Evolutionary conservation across 1,140 invertebrate genomes (phyloP).

Genomic region (Mercenaria mercenaria): DNA sequence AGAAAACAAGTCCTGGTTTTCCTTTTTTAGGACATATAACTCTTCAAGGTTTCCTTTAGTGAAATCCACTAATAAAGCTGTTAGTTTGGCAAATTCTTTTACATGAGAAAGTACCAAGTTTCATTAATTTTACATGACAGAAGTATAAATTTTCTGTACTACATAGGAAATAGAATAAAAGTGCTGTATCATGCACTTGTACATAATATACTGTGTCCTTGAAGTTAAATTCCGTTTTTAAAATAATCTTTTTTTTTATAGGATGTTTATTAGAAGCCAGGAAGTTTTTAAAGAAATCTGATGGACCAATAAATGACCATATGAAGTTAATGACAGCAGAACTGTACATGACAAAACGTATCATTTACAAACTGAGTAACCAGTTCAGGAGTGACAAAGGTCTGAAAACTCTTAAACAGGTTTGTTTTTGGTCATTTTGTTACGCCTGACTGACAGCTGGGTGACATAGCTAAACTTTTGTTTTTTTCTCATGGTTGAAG

Average conservation of each 20-base stretch:
- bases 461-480: not conserved
- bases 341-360: not conserved
- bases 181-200: too few species aligned
- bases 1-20: too few species aligned
- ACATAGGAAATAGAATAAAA: too few species aligned
- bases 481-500: not conserved
- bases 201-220: too few species aligned
- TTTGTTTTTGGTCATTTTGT: not conserved
- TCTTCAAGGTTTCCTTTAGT: too few species aligned
- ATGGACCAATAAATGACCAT: not conserved
- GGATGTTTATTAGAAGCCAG: not conserved
- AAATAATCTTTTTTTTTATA: not conserved
- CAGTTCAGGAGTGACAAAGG: conserved; percentile 47
- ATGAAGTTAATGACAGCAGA: conserved; percentile 9
- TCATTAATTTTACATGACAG: too few species aligned
- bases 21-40: too few species aligned
- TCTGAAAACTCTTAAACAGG: conserved; percentile 23
- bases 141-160: too few species aligned
- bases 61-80: too few species aligned
- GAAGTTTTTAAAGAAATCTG: not conserved
- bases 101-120: too few species aligned
- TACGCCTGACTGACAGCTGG: not conserved
- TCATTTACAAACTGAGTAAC: conserved; percentile 41
- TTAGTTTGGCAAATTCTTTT: too few species aligned
- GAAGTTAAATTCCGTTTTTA: too few species aligned